Conservation (phyloP, 1,140 invertebrate species). For the Pinna nobilis region DNA sequence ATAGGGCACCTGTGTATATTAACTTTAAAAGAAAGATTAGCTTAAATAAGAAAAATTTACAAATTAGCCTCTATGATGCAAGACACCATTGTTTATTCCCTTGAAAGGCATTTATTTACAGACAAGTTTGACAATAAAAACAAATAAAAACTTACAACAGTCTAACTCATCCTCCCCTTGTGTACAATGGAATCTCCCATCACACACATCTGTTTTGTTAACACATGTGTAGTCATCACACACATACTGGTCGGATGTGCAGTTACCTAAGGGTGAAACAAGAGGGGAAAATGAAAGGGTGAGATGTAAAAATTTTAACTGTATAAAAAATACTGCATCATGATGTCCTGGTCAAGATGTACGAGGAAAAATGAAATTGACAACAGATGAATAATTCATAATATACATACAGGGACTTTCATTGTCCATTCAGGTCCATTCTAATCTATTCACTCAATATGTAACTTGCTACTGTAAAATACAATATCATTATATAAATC, state of each 20-base stretch:
- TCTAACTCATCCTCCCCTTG: constrained; percentile 14
- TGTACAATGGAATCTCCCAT: constrained; percentile 18
- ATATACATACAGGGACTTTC: too few species aligned
- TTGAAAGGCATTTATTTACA: neutral
- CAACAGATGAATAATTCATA: too few species aligned
- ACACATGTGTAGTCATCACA: constrained; percentile 36
- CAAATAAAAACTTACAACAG: constrained; percentile 19
- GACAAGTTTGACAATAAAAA: neutral
- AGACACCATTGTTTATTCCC: neutral
- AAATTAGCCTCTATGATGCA: neutral
- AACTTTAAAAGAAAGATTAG: neutral
- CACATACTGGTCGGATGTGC: constrained; percentile 14
- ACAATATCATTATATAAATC: too few species aligned
- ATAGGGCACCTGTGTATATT: neutral
- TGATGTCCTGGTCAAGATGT: too few species aligned
- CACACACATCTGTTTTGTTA: constrained; percentile 17
- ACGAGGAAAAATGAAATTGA: too few species aligned
- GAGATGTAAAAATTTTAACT: too few species aligned
- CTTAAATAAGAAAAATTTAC: neutral
- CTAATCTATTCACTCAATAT: too few species aligned
- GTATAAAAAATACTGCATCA: too few species aligned
- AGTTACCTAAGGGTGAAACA: constrained; percentile 9
- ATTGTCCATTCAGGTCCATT: too few species aligned
- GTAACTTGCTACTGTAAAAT: too few species aligned
- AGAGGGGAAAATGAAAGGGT: neutral